Conservation (phyloP, 2,888 invertebrate genomes). For the Lagria hirta region DNA sequence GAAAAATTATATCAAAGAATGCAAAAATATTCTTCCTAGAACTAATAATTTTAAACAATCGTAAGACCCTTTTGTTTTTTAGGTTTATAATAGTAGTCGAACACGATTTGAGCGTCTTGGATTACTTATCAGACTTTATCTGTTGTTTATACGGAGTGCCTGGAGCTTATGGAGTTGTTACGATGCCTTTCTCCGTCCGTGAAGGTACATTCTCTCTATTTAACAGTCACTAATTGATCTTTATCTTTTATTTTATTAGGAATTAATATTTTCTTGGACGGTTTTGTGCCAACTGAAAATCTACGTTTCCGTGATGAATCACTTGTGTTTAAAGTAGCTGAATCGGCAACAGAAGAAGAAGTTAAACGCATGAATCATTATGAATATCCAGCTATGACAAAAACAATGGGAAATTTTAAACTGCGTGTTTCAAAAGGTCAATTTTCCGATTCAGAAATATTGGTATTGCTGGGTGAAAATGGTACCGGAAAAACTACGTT, state of each 20-base stretch:
- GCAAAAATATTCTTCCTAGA: too few relatives aligned
- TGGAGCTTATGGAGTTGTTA: constrained; percentile 98
- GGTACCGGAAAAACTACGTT: constrained; percentile 99
- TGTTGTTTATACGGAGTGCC: constrained; percentile 98
- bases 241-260: constrained; percentile 55
- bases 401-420: constrained; percentile 77
- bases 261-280: constrained; percentile 98
- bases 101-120: constrained; percentile 97
- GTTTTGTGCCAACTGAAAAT: constrained; percentile 99
- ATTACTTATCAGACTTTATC: constrained; percentile 98
- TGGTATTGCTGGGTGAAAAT: constrained; percentile 95
- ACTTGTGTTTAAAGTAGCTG: constrained; percentile 96
- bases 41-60: too few relatives aligned
- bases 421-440: constrained; percentile 84
- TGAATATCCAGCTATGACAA: constrained; percentile 91
- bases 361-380: constrained; percentile 96
- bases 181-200: constrained; percentile 98
- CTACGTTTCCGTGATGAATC: constrained; percentile 97
- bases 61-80: constrained; percentile 40
- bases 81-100: constrained; percentile 99
- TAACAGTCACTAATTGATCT: constrained; percentile 1
- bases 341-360: constrained; percentile 96
- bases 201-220: constrained; percentile 70
- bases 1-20: too few relatives aligned
- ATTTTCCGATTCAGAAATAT: constrained; percentile 98